Base-by-base conservation (phyloP, 1,140 invertebrate genomes). In the Microvelia longipes region DNA sequence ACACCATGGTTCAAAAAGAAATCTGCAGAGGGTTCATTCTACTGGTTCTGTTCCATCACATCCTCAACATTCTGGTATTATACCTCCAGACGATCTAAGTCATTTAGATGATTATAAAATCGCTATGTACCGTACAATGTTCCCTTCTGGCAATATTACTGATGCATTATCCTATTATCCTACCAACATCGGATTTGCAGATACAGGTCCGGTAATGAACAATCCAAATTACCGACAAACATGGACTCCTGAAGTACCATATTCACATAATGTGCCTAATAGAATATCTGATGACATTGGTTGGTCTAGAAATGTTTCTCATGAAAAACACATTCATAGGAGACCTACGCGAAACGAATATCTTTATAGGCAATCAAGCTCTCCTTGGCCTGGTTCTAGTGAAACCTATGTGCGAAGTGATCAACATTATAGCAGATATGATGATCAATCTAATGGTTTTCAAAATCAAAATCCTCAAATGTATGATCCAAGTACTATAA, bases 101-200 rank as follows among this genome's bases (percentile, higher is more conserved):
- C 84, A 85, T 75, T 83, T 86, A 77, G 88, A 89, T 73, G 83
- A 82, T 62, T 87, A 87, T 75, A 88, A 88, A 80, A 80, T 79
- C 27, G 81, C 82, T 1, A 82, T 85, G 77, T 86, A 87, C 75
- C 81, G 86, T 29, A 83, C 84, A 19, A 87, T 84, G 80, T 89
- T 88, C 77, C 87, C 87, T 50, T 83, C 85, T 0, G 85, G 86
- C 24, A 89, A 88, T 77, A 85, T 90, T 28, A 90, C 88, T 0
- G 88, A 90, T 76, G 88, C 88, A 25, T 78, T 90, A 60, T 86
- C 87, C 0, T 90, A 90, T 72, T 90, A 90, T 78, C 88, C 88
- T 64, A 88, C 87, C 0, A 88, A 85, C 67, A 83, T 11, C n/a
- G 63, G 62, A 1, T 72, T 66, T 24, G 50, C 29, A 1, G 50